These are phyloP conservation scores for Ecliptopera silaceata DNA, from an alignment of 2,888 invertebrate genomes.

Conservation along the genomic window DNA sequence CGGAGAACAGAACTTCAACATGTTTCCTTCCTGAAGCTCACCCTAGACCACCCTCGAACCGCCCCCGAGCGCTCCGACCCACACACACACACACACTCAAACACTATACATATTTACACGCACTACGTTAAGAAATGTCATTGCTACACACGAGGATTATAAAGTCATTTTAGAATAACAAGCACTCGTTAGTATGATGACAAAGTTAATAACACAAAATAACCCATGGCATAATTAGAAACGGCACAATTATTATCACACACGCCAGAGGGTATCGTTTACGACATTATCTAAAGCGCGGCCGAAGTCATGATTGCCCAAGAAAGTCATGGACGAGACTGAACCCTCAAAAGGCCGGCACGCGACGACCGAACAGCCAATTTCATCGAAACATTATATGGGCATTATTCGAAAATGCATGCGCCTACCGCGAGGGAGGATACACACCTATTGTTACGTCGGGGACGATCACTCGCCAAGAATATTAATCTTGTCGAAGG, in stretches of 20 bases:
- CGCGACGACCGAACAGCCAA: conserved; percentile 68
- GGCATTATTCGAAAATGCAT: conserved; percentile 81
- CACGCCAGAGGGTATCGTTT: conserved; percentile 43
- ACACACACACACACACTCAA: conserved; percentile 40
- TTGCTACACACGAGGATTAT: conserved; percentile 35
- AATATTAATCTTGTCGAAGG: conserved; percentile 79
- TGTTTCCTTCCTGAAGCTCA: conserved; percentile 63
- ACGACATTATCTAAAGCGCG: conserved; percentile 32
- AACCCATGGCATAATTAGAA: conserved; percentile 40
- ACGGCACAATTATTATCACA: conserved; percentile 43
- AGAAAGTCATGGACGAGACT: conserved; percentile 70
- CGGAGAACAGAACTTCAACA: conserved; percentile 85
- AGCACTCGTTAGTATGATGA: conserved; percentile 40
- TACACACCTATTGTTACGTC: conserved; percentile 72
- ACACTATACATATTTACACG: conserved; percentile 33
- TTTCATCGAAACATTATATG: conserved; percentile 80
- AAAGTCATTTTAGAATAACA: conserved; percentile 35
- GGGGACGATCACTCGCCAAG: conserved; percentile 68
- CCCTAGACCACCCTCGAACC: conserved; percentile 44
- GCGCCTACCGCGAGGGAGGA: conserved; percentile 69
- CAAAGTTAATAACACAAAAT: conserved; percentile 43
- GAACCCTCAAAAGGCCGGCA: conserved; percentile 58
- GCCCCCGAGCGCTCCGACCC: conserved; percentile 39
- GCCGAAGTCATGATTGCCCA: conserved; percentile 46
- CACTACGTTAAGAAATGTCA: conserved; percentile 46